phyloP scores from a whole-genome alignment of 2,113 vertebrate genomes.

The Thunnus maccoyii region DNA sequence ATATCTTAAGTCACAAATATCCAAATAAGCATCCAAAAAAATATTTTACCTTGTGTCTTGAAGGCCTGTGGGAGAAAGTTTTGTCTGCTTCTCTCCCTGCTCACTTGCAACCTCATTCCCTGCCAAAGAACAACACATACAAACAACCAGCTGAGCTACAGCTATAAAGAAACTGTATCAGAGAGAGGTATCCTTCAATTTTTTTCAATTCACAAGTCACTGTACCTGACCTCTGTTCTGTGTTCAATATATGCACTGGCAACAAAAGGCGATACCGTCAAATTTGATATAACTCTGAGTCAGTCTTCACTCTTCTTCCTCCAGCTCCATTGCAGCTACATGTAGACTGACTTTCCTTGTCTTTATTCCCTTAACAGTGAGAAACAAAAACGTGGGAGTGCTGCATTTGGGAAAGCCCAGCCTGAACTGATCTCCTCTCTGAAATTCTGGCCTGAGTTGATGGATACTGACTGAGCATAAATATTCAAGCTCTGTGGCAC shows the following conservation, averaged over 20 bases:
- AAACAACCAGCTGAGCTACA: not conserved
- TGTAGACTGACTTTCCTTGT: not conserved
- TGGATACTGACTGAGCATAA: slow-evolving; percentile 49
- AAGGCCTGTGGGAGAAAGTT: no score
- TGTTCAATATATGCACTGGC: slow-evolving; percentile 16
- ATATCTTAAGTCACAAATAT: not conserved
- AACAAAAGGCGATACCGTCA: not conserved
- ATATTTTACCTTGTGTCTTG: not conserved
- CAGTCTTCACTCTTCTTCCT: not conserved
- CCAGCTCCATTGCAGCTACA: not conserved
- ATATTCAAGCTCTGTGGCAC: slow-evolving; percentile 60
- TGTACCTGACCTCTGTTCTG: slow-evolving; percentile 1
- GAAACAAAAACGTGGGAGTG: not conserved
- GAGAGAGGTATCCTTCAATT: slow-evolving; percentile 1
- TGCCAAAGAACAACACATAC: slow-evolving; percentile 1
- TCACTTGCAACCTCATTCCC: not conserved
- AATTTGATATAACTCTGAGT: slow-evolving; percentile 1
- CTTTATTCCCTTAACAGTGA: not conserved
- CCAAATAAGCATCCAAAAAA: not conserved
- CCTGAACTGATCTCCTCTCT: slow-evolving; percentile 9
- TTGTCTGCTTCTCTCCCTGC: not conserved
- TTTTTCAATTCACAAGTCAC: not conserved
- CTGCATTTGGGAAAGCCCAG: not conserved
- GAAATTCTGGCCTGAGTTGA: slow-evolving; percentile 41
- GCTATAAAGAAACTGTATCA: not conserved